Base-by-base conservation (phyloP, 2,888 invertebrate species). In the Orthosia cruda region DNA sequence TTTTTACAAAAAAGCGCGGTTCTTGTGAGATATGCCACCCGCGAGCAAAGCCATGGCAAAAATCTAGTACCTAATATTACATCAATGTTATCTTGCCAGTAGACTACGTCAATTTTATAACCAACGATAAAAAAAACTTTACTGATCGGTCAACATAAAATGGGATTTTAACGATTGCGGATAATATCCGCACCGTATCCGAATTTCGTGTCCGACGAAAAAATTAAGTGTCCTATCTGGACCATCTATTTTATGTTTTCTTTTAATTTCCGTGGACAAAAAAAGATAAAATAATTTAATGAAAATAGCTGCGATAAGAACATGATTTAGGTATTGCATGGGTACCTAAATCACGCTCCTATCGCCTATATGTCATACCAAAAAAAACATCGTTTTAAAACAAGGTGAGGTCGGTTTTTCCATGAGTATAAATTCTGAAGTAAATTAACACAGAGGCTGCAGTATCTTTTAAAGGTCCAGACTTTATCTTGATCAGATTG, bases 121-220 rank as follows among this genome's bases (percentile, higher is more conserved):
- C 58, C 11, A 13, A n/a, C 78, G 70, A 87, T 87, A 86, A 86
- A 85, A 86, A 85, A 87, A 88, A 85, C 82, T 86, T 87, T 78
- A 84, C 74, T 67, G 80, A 81, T 79, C 80, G 85, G 86, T 86
- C 87, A 86, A 84, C 84, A 86, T 86, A 84, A 85, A 87, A 81
- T 78, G 64, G 63, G 57, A 82, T 63, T 85, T 85, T 87, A 83
- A 84, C 81, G 81, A 80, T 83, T 82, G 61, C 63, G 77, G 74
- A 82, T 86, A 74, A 76, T 86, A 80, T 77, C 73, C 77, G 58
- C 63, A 55, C 20, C 59, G 72, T 77, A 59, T 66, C 71, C 67
- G 77, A 80, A 81, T 55, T 84, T 71, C 50, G 63, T 71, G 50
- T 63, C 16, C 3, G n/a, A 40, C 23, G 74, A 77, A 73, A 69